Evolutionary conservation across 2,888 invertebrate species (phyloP).

Genomic region (Lutraria lutraria): DNA sequence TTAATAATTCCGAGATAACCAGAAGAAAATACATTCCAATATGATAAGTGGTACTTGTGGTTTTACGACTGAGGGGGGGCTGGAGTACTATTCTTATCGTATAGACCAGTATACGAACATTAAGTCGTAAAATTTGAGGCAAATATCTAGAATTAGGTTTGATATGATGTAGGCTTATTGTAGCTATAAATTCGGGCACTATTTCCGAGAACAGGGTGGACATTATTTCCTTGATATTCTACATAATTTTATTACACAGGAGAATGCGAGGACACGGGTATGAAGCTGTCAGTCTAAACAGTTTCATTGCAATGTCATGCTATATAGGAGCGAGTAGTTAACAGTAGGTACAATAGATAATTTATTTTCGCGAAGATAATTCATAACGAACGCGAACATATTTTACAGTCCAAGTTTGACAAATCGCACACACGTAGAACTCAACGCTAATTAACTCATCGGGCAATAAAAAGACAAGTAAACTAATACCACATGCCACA

Average conservation of each 20-base stretch:
- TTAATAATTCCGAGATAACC: conserved; percentile 19
- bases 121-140: not conserved
- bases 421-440: not conserved
- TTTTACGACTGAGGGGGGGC: conserved; percentile 41
- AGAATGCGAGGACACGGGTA: no score
- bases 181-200: not conserved
- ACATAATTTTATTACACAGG: no score
- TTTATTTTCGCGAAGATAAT: no score
- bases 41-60: conserved; percentile 46
- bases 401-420: not conserved
- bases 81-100: not conserved
- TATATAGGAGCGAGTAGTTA: no score
- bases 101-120: not conserved
- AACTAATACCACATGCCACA: not conserved
- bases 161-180: not conserved
- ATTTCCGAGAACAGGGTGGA: not conserved
- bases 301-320: no score
- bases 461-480: not conserved
- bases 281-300: no score
- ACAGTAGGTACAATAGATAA: no score
- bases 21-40: conserved; percentile 24
- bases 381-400: no score
- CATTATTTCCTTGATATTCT: not conserved
- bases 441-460: not conserved
- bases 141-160: not conserved